These are phyloP conservation scores for Climacteris rufus DNA, from an alignment of 2,113 vertebrate genomes.

Conservation along the genomic window DNA sequence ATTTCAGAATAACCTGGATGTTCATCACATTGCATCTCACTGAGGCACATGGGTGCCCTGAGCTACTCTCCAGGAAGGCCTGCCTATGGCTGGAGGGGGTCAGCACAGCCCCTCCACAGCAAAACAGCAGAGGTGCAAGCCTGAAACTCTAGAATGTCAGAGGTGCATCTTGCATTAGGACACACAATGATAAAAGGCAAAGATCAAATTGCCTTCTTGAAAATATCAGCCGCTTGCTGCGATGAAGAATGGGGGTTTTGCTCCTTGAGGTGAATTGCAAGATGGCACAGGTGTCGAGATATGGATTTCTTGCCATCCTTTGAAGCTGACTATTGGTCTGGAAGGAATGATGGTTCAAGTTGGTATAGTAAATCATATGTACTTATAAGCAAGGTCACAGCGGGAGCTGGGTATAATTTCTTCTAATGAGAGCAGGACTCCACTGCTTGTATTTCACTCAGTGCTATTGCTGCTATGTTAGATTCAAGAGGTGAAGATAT, in stretches of 20 bases:
- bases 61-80: background rate
- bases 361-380: background rate
- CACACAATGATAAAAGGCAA: background rate
- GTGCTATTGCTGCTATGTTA: background rate
- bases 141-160: background rate
- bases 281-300: background rate
- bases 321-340: background rate
- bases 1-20: background rate
- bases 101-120: background rate
- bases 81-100: background rate
- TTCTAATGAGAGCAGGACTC: slow-evolving; percentile 14
- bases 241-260: background rate
- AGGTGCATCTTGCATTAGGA: background rate
- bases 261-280: background rate
- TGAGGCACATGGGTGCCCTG: background rate
- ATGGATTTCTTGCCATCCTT: background rate
- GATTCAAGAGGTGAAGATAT: background rate
- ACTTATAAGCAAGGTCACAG: slow-evolving; percentile 6
- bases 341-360: background rate
- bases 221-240: background rate
- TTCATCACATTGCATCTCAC: background rate
- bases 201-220: background rate
- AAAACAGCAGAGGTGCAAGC: background rate
- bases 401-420: background rate
- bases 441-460: background rate